Percentiles rank a stretch among this genome's conserved stretches.
Evolutionary conservation across 2,888 invertebrate genomes (phyloP).

Genomic region (Thumatha senex): DNA sequence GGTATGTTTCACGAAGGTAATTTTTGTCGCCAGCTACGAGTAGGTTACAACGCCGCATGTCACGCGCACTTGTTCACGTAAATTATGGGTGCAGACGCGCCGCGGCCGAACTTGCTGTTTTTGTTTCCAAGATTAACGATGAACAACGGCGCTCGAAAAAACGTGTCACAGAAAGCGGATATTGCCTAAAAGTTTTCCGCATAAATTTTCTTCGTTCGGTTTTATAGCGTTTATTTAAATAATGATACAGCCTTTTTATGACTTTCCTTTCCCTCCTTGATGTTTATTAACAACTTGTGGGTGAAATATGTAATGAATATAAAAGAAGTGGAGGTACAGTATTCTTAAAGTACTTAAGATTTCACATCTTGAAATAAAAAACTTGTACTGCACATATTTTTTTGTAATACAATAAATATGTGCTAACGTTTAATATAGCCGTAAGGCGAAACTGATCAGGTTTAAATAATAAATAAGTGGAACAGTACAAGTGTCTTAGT

Average conservation of each 20-base stretch:
- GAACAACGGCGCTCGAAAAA: constrained; percentile 77
- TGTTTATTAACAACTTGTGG: constrained; percentile 42
- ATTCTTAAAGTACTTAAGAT: constrained; percentile 13
- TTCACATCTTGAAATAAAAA: too few species aligned
- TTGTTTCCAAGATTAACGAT: constrained; percentile 82
- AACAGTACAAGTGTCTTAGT: too few species aligned
- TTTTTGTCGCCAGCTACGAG: constrained; percentile 44
- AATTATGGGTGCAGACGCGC: constrained; percentile 71
- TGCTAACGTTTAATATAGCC: too few species aligned
- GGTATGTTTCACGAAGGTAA: constrained; percentile 42
- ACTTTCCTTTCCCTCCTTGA: constrained; percentile 41
- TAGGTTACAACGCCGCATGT: constrained; percentile 59
- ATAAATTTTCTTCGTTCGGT: constrained; percentile 71
- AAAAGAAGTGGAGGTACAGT: constrained; percentile 26
- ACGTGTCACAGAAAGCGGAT: constrained; percentile 76
- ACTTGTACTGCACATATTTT: too few species aligned
- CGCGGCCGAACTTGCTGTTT: constrained; percentile 73
- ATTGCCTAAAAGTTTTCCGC: constrained; percentile 71
- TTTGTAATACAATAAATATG: too few species aligned
- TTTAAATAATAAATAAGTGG: too few species aligned
- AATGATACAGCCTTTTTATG: constrained; percentile 62
- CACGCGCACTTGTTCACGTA: constrained; percentile 71
- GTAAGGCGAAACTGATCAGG: too few species aligned
- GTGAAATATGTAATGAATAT: constrained; percentile 34
- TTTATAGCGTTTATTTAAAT: constrained; percentile 68